These are phyloP conservation scores for Motacilla tschutschensis DNA, from an alignment of 2,113 vertebrate species.

Conservation along the genomic window DNA sequence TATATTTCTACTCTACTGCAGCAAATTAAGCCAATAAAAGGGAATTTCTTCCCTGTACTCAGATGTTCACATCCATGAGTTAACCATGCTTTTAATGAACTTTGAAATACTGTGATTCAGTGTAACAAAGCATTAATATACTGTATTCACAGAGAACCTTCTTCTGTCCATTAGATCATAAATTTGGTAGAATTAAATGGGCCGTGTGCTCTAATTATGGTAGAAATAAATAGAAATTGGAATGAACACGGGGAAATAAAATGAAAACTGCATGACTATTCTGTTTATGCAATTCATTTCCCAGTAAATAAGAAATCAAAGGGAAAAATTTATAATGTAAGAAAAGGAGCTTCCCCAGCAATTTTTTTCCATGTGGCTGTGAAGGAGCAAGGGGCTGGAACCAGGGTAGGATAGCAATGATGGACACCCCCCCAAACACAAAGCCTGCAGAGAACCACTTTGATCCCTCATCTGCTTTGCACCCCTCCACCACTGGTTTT, in stretches of 20 bases:
- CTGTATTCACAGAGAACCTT: conserved; percentile 2
- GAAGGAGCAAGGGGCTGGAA: neutral
- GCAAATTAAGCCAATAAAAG: conserved; percentile 5
- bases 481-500: neutral
- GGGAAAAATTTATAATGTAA: neutral
- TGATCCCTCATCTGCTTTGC: neutral
- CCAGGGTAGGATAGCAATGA: neutral
- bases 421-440: neutral
- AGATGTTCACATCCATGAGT: neutral
- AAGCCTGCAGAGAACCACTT: neutral
- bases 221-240: conserved; percentile 31
- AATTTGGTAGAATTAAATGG: conserved; percentile 42
- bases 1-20: neutral
- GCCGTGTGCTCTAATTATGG: conserved; percentile 18
- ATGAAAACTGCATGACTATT: neutral
- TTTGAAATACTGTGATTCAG: neutral
- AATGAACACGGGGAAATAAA: conserved; percentile 32
- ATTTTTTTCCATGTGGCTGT: neutral
- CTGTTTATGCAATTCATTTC: conserved; percentile 12
- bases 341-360: neutral
- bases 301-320: conserved; percentile 11
- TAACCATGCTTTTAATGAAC: neutral
- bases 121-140: neutral
- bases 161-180: conserved; percentile 15
- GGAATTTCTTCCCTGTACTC: neutral